phyloP scores from a whole-genome alignment of 2,113 vertebrate genomes.

The Greenwoodochromis staneri region DNA sequence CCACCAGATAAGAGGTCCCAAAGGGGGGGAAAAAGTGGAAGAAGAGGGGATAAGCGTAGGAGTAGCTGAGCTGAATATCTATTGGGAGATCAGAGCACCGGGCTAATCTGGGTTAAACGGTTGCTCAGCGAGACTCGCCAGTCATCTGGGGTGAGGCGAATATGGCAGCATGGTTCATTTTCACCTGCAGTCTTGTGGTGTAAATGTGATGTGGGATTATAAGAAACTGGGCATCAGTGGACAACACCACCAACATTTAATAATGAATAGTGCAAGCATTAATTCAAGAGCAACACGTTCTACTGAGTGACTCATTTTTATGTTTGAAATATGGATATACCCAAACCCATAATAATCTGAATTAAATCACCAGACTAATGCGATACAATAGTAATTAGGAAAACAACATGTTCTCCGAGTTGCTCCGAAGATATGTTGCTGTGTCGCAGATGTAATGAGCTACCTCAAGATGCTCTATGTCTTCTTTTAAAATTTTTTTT shows the following conservation, averaged over 20 bases:
- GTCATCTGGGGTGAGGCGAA: background rate
- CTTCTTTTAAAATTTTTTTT: background rate
- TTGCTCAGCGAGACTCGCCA: constrained; percentile 25
- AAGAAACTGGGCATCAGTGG: background rate
- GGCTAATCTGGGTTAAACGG: constrained; percentile 60
- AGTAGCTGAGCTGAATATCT: constrained; percentile 58
- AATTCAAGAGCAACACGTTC: background rate
- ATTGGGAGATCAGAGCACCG: constrained; percentile 43
- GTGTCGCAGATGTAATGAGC: background rate
- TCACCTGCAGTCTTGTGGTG: background rate
- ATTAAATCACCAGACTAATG: background rate
- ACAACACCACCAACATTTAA: background rate
- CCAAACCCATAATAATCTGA: background rate
- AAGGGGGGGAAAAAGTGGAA: background rate
- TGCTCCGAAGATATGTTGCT: background rate
- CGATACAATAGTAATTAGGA: background rate
- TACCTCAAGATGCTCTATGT: background rate
- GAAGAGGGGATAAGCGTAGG: constrained; percentile 24
- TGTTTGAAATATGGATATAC: background rate
- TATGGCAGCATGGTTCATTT: background rate
- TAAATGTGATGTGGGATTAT: background rate
- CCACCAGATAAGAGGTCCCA: constrained; percentile 34
- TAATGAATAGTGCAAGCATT: background rate
- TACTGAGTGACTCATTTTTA: background rate
- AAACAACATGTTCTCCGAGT: background rate